Percentiles rank a stretch among this genome's conserved stretches.
phyloP scores from a whole-genome alignment of 2,797 vertebrate species.

The Syndactyla subalaris region DNA sequence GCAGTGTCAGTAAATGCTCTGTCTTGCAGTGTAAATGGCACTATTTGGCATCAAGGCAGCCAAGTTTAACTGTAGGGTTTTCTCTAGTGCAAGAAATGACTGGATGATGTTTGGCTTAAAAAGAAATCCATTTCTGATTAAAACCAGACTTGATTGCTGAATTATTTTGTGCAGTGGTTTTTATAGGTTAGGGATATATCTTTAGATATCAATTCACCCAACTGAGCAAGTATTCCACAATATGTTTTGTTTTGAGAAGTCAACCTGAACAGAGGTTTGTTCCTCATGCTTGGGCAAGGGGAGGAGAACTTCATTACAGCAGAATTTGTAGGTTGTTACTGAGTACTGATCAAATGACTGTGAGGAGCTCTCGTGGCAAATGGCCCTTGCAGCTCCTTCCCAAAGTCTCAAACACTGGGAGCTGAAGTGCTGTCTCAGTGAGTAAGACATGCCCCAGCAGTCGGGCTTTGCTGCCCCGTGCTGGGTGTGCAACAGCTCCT shows the following conservation, averaged over 20 bases:
- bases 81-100: neutral
- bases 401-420: neutral
- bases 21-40: neutral
- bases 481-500: neutral
- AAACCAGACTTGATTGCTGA: conserved; percentile 42
- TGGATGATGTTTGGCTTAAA: conserved; percentile 34
- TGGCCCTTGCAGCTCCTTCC: neutral
- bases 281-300: neutral
- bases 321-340: neutral
- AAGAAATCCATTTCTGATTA: neutral
- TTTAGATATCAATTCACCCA: neutral
- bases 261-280: neutral
- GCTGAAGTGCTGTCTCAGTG: neutral
- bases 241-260: neutral
- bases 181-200: conserved; percentile 6
- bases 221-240: neutral
- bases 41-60: neutral
- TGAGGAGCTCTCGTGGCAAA: neutral
- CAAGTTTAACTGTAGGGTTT: neutral
- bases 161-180: conserved; percentile 28
- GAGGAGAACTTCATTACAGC: neutral
- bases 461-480: neutral
- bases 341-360: neutral
- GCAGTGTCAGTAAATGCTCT: neutral
- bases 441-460: neutral